phyloP scores from a whole-genome alignment of 2,888 invertebrate genomes.

The Augochlorella aurata region DNA sequence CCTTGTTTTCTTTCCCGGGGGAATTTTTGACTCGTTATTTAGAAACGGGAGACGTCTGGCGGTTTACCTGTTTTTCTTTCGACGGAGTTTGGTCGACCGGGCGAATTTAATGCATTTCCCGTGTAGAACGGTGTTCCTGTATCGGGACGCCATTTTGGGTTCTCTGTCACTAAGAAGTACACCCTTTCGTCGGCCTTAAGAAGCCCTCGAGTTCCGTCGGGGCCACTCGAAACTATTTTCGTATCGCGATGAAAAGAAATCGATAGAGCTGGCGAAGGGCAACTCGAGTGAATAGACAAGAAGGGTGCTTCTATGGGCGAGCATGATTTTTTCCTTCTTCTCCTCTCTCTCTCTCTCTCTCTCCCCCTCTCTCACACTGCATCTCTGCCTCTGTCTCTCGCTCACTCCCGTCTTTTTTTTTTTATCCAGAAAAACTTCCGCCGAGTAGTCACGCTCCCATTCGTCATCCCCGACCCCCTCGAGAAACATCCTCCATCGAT shows the following conservation, averaged over 20 bases:
- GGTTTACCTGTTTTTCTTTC: conserved; percentile 31
- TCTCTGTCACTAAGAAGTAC: conserved; percentile 70
- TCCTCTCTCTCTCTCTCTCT: neutral
- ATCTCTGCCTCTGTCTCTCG: neutral
- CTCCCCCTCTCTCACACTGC: neutral
- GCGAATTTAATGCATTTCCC: conserved; percentile 71
- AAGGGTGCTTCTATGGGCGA: conserved; percentile 69
- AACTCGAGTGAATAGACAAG: conserved; percentile 71
- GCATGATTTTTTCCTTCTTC: conserved; percentile 61
- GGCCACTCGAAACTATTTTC: conserved; percentile 74
- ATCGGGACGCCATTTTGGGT: conserved; percentile 70
- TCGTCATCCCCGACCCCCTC: conserved; percentile 53
- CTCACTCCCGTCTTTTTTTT: neutral
- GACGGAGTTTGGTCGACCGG: conserved; percentile 50
- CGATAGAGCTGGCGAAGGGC: conserved; percentile 71
- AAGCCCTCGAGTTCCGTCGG: conserved; percentile 71
- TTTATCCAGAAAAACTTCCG: conserved; percentile 58
- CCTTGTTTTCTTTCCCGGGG: neutral
- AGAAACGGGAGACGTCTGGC: neutral
- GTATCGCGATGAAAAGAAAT: conserved; percentile 73
- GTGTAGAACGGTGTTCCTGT: conserved; percentile 67
- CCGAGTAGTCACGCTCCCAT: conserved; percentile 60
- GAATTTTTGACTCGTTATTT: conserved; percentile 2
- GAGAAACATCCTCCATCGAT: conserved; percentile 56
- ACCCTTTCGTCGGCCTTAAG: conserved; percentile 72